Percentiles rank a stretch among this genome's conserved stretches.
Evolutionary conservation across 2,113 vertebrate genomes (phyloP).

Genomic region (Tragulus kanchil): DNA sequence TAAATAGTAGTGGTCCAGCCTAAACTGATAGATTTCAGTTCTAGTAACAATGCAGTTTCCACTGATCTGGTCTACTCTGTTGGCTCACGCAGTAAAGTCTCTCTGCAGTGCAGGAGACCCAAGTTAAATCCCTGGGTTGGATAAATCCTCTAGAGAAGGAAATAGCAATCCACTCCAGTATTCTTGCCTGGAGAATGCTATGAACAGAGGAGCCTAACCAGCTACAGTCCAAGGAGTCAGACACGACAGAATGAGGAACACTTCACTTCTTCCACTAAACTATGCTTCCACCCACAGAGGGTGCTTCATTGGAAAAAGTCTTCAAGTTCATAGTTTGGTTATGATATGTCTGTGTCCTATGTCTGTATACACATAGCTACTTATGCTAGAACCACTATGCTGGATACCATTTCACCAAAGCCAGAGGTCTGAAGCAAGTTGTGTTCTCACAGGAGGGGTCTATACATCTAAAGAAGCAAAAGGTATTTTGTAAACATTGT

Average conservation of each 20-base stretch:
- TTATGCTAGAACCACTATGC: not conserved
- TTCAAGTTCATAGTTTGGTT: not conserved
- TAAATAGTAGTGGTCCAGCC: not conserved
- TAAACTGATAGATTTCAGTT: not conserved
- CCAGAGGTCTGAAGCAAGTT: not conserved
- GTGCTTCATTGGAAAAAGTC: not conserved
- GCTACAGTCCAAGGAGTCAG: not conserved
- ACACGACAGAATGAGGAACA: not conserved
- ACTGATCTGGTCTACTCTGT: not conserved
- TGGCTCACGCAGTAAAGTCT: not conserved
- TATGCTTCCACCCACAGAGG: not conserved
- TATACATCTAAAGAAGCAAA: slow-evolving; percentile 59
- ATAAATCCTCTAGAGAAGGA: not conserved
- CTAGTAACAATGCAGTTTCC: fast-evolving
- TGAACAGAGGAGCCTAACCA: not conserved
- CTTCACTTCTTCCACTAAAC: not conserved
- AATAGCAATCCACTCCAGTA: not conserved
- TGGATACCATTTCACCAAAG: not conserved
- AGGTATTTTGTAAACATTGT: not conserved
- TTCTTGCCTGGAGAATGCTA: not conserved
- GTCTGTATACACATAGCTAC: not conserved
- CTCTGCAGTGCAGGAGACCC: not conserved
- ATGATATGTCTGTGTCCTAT: not conserved
- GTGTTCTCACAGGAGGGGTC: slow-evolving; percentile 56
- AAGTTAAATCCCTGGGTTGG: not conserved